Percentiles rank a stretch among this genome's conserved stretches.
Evolutionary conservation across 2,113 vertebrate species (phyloP).

Genomic region (Turdus rufiventris): DNA sequence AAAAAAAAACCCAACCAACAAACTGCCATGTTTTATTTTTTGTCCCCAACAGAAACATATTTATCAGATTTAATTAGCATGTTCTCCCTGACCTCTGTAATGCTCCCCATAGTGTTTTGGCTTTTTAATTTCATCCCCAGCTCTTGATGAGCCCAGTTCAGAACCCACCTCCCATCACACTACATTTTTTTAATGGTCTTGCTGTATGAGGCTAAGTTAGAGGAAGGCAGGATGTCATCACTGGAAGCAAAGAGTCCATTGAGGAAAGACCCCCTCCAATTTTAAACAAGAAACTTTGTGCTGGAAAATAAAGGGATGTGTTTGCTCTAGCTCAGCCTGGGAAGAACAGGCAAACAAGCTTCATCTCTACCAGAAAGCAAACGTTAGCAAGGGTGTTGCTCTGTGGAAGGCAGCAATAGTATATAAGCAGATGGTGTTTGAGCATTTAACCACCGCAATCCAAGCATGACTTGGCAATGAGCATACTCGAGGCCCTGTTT

Average conservation of each 20-base stretch:
- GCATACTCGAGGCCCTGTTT: constrained; percentile 30
- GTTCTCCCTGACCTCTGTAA: neutral
- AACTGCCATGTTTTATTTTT: accelerated
- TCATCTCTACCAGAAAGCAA: constrained; percentile 18
- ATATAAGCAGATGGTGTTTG: constrained; percentile 62
- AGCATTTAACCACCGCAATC: constrained; percentile 46
- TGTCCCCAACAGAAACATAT: neutral
- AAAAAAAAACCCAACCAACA: neutral
- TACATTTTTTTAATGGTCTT: neutral
- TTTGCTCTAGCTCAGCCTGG: neutral
- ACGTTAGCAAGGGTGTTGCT: constrained; percentile 16
- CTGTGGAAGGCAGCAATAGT: constrained; percentile 40
- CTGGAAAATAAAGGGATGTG: neutral
- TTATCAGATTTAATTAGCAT: neutral
- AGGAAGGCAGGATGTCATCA: neutral
- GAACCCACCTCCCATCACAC: neutral
- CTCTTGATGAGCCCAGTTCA: neutral
- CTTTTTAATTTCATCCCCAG: neutral
- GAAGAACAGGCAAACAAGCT: neutral
- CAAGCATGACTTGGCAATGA: constrained; percentile 58
- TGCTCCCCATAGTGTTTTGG: neutral
- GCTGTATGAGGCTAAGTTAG: neutral
- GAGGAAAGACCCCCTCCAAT: neutral
- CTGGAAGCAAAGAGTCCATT: neutral
- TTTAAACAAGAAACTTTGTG: neutral